A percentile compares a stretch with the other conserved stretches of the same genome.
phyloP scores from a whole-genome alignment of 1,140 invertebrate species.

The Atta colombica region DNA sequence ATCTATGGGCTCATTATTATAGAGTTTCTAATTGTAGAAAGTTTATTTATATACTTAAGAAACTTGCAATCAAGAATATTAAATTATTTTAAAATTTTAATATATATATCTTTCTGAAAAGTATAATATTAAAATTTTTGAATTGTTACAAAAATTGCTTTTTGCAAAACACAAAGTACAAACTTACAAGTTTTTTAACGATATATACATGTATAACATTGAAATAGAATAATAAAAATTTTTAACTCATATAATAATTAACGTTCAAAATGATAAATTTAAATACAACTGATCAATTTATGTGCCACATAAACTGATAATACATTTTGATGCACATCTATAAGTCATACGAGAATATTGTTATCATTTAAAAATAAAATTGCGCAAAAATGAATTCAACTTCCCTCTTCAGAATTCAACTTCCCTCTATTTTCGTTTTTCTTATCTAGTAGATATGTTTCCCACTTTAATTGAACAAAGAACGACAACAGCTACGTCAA shows the following conservation, averaged over 20 bases:
- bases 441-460: background rate
- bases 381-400: background rate
- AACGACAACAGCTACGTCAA: background rate
- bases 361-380: constrained; percentile 1
- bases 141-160: no score
- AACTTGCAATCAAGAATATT: background rate
- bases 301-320: background rate
- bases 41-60: background rate
- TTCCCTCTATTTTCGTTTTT: background rate
- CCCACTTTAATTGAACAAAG: background rate
- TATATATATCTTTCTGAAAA: background rate
- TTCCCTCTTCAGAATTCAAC: background rate
- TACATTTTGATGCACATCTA: background rate
- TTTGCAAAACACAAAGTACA: no score
- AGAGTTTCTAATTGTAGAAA: background rate
- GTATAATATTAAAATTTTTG: background rate
- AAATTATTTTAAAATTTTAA: background rate
- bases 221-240: background rate
- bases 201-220: background rate
- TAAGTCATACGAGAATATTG: background rate
- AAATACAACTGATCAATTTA: background rate
- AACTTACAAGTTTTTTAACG: no score
- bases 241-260: background rate
- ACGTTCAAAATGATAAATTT: background rate
- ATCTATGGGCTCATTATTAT: background rate